Evolutionary conservation across 2,113 vertebrate genomes (phyloP).

Genomic region (Atrichornis clamosus): DNA sequence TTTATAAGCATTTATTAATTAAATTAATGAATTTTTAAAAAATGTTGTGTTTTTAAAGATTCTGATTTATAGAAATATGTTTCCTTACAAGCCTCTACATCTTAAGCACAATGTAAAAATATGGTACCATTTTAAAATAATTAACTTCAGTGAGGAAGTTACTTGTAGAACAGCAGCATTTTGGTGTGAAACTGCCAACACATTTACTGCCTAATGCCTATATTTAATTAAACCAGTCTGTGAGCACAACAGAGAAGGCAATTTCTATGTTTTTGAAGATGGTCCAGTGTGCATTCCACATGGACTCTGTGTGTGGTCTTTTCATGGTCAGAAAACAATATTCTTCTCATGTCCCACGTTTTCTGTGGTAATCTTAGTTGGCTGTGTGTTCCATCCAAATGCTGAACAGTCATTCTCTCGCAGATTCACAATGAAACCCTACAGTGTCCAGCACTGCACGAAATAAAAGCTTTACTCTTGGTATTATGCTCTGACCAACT

Average conservation of each 20-base stretch:
- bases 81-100: not conserved
- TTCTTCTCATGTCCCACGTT: conserved; percentile 65
- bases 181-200: conserved; percentile 43
- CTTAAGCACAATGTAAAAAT: not conserved
- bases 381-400: conserved; percentile 8
- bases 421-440: conserved; percentile 20
- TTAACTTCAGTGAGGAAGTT: not conserved
- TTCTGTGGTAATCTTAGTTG: conserved; percentile 59
- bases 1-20: not conserved
- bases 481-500: not conserved
- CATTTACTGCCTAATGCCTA: conserved; percentile 54
- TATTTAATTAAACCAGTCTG: conserved; percentile 75
- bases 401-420: conserved; percentile 4
- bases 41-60: not conserved
- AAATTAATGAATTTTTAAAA: not conserved
- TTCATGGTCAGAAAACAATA: conserved; percentile 65
- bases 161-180: conserved; percentile 38
- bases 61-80: not conserved
- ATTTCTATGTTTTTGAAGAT: conserved; percentile 75
- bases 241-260: conserved; percentile 58
- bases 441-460: not conserved
- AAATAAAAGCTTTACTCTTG: not conserved
- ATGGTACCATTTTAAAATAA: conserved; percentile 9
- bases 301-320: conserved; percentile 73
- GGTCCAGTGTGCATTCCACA: conserved; percentile 71